phyloP scores from a whole-genome alignment of 2,797 vertebrate genomes.

The Sebastes iracundus region DNA sequence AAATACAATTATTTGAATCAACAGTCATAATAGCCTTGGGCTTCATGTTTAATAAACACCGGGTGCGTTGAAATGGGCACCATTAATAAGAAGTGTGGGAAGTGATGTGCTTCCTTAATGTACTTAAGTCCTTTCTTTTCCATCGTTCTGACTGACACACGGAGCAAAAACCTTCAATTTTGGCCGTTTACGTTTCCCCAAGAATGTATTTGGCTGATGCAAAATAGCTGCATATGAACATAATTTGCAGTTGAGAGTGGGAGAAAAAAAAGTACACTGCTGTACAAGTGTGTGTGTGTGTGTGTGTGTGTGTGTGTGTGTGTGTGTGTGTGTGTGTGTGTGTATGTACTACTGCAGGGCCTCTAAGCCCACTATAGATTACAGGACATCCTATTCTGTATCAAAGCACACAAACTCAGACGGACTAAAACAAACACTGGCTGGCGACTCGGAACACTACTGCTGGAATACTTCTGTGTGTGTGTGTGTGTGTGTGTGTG shows the following conservation, averaged over 20 bases:
- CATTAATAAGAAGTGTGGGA: no score
- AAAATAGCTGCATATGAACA: neutral
- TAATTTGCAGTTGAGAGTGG: neutral
- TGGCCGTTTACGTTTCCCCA: neutral
- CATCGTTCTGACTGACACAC: neutral
- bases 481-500: conserved; percentile 5
- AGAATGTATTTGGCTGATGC: neutral
- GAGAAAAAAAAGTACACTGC: neutral
- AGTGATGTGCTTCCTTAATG: neutral
- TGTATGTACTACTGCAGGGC: conserved; percentile 16
- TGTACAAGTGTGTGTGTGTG: neutral
- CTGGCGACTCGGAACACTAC: conserved; percentile 50
- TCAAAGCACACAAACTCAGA: conserved; percentile 64
- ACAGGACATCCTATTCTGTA: conserved; percentile 63
- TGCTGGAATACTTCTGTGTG: neutral
- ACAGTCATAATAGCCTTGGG: no score
- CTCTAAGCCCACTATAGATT: conserved; percentile 58
- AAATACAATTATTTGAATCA: no score
- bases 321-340: conserved; percentile 24
- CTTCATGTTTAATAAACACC: no score
- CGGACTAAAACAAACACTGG: conserved; percentile 66
- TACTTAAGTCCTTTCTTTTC: neutral
- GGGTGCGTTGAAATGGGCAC: no score
- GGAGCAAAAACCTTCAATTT: neutral
- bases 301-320: conserved; percentile 1